Evolutionary conservation across 2,888 invertebrate genomes (phyloP).

Genomic region (Galerucella pusilla): DNA sequence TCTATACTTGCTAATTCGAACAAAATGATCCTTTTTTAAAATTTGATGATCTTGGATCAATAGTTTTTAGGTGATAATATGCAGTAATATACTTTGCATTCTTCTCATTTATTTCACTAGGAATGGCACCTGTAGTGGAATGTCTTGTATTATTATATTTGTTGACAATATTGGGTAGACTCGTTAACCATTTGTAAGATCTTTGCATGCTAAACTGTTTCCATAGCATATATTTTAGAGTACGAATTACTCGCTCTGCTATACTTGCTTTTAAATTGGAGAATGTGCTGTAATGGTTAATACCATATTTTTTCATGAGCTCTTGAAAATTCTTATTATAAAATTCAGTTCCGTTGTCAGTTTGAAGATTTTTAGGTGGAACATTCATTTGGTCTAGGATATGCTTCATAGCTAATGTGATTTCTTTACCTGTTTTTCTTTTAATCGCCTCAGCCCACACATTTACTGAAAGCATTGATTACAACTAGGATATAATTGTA

Average conservation of each 20-base stretch:
- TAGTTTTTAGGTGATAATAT: conserved; percentile 49
- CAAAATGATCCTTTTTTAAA: conserved; percentile 44
- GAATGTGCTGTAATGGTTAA: conserved; percentile 50
- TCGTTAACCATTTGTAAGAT: conserved; percentile 51
- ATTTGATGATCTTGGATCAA: conserved; percentile 29
- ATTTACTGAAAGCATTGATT: no score
- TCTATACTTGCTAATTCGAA: conserved; percentile 55
- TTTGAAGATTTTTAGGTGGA: conserved; percentile 3
- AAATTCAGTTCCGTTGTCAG: conserved; percentile 51
- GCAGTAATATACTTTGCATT: conserved; percentile 51
- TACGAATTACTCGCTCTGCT: conserved; percentile 50
- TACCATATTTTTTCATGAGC: conserved; percentile 48
- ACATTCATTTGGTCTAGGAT: conserved; percentile 10
- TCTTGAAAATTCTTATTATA: conserved; percentile 49
- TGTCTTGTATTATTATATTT: conserved; percentile 58
- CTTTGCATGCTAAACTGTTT: conserved; percentile 54
- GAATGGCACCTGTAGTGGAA: conserved; percentile 56
- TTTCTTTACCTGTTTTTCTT: conserved; percentile 49
- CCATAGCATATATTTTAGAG: conserved; percentile 49
- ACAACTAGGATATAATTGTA: no score
- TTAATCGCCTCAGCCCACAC: no score
- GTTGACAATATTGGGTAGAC: conserved; percentile 32
- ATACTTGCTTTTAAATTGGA: conserved; percentile 45
- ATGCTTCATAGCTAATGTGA: conserved; percentile 38
- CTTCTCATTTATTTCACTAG: conserved; percentile 55